Evolutionary conservation across 2,888 invertebrate species (phyloP).

Genomic region (Acronicta leporina): DNA sequence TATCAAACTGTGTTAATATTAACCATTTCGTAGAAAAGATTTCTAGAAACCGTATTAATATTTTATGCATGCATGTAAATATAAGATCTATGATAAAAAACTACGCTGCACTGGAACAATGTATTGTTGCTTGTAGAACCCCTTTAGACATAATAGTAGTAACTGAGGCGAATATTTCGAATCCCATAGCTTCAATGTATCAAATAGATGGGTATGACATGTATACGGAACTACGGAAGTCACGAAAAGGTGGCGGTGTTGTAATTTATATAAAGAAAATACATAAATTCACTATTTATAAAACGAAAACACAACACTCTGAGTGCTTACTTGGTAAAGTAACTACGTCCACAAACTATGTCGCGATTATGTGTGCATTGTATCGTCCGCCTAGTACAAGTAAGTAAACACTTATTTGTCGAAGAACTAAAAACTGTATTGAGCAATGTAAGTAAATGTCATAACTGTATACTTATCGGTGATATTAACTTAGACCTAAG

Average conservation of each 20-base stretch:
- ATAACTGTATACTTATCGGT: neutral
- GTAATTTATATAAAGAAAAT: neutral
- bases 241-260: neutral
- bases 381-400: neutral
- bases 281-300: neutral
- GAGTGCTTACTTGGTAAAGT: neutral
- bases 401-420: constrained; percentile 2
- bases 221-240: neutral
- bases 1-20: neutral
- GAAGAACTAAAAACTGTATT: neutral
- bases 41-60: neutral
- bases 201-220: neutral
- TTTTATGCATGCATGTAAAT: neutral
- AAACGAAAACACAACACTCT: neutral
- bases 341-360: neutral
- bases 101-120: neutral
- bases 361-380: neutral
- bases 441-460: neutral
- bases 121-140: neutral
- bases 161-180: neutral
- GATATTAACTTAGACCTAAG: neutral
- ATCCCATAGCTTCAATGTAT: neutral
- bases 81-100: neutral
- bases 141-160: neutral
- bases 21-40: neutral